These are phyloP conservation scores for Uropetala carovei DNA, from an alignment of 2,888 invertebrate genomes.

Conservation along the genomic window DNA sequence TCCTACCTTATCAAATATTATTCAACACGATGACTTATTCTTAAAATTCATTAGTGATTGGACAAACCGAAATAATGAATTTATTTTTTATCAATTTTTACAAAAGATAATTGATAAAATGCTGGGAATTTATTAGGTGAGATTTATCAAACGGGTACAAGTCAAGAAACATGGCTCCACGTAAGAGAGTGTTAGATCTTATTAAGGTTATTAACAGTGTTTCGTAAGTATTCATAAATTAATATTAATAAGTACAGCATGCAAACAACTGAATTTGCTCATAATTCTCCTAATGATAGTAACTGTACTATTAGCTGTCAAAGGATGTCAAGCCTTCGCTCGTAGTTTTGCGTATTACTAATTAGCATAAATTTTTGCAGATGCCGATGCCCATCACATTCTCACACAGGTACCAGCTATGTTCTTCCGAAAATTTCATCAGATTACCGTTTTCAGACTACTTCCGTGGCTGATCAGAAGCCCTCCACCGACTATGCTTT, in stretches of 20 bases:
- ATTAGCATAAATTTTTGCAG: conserved; percentile 74
- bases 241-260: not conserved
- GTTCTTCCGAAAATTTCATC: conserved; percentile 68
- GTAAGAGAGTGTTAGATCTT: conserved; percentile 80
- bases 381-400: conserved; percentile 87
- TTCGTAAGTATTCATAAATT: conserved; percentile 79
- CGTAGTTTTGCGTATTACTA: conserved; percentile 67
- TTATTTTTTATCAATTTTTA: too few species aligned
- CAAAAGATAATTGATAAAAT: too few species aligned
- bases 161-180: conserved; percentile 73
- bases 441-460: conserved; percentile 68
- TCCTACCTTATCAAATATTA: too few species aligned
- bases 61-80: too few species aligned
- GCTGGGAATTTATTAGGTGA: too few species aligned
- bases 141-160: not conserved
- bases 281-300: conserved; percentile 3
- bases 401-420: conserved; percentile 77
- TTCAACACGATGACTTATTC: too few species aligned
- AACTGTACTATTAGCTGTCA: conserved; percentile 64
- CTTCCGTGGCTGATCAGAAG: conserved; percentile 74
- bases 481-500: conserved; percentile 86
- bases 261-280: not conserved
- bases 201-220: conserved; percentile 81
- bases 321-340: conserved; percentile 40
- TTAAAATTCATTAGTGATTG: too few species aligned